A percentile compares a stretch with the other conserved stretches of the same genome.
Conservation (phyloP, 2,113 vertebrate genomes). For the Colaptes auratus region DNA sequence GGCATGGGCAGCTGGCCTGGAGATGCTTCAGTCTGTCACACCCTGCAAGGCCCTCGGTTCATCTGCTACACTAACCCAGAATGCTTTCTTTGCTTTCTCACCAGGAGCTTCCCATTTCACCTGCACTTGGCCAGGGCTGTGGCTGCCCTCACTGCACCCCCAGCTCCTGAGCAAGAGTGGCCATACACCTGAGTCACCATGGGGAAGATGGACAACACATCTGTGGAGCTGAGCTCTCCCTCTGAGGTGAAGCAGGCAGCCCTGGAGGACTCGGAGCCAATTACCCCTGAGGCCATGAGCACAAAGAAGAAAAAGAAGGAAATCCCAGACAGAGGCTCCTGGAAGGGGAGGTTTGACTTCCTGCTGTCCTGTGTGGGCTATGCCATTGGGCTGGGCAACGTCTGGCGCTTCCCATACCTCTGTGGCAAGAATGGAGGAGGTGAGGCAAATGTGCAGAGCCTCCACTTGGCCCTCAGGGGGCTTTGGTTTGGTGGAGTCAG, state of each 20-base stretch:
- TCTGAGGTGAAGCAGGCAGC: constrained; percentile 79
- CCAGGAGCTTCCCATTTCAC: not conserved
- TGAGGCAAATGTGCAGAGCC: not conserved
- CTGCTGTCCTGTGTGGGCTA: constrained; percentile 90
- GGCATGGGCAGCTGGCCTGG: not conserved
- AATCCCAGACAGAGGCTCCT: constrained; percentile 83
- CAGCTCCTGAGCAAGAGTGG: not conserved
- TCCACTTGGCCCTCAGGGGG: rapidly evolving
- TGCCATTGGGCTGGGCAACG: constrained; percentile 89
- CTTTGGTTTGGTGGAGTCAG: not conserved
- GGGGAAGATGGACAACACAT: constrained; percentile 84
- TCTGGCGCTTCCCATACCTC: constrained; percentile 93
- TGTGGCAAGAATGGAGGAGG: constrained; percentile 94
- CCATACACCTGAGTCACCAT: constrained; percentile 30
- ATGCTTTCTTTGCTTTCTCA: not conserved
- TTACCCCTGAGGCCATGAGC: not conserved
- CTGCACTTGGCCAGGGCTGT: rapidly evolving
- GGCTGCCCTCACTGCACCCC: not conserved
- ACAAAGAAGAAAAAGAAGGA: constrained; percentile 68
- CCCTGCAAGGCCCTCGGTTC: not conserved
- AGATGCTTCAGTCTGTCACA: not conserved
- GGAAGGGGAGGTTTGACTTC: constrained; percentile 93
- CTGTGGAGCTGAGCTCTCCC: constrained; percentile 83
- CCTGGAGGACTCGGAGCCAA: constrained; percentile 75
- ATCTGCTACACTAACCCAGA: not conserved